Evolutionary conservation across 2,888 invertebrate genomes (phyloP).

Genomic region (Idaea straminata): DNA sequence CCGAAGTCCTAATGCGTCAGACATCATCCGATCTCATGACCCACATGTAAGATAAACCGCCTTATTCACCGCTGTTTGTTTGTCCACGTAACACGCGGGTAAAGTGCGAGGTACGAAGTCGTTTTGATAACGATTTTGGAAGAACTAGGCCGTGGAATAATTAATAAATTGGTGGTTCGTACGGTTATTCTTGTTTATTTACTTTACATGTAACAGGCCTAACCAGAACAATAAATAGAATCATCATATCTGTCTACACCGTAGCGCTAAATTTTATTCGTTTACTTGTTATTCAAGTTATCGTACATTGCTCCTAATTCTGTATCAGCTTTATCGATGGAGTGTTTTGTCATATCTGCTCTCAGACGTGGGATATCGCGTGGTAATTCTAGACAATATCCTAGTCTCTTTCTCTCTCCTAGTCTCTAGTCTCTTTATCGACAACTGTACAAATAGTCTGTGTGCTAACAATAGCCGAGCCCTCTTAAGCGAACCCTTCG

Average conservation of each 20-base stretch:
- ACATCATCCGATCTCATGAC: constrained; percentile 23
- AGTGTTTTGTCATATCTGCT: neutral
- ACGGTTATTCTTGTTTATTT: neutral
- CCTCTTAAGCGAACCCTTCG: neutral
- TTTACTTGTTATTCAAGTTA: neutral
- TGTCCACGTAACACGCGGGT: neutral
- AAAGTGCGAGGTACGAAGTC: neutral
- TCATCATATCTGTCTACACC: neutral
- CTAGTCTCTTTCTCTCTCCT: too few relatives aligned
- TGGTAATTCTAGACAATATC: neutral
- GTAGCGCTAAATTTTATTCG: neutral
- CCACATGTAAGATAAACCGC: constrained; percentile 20
- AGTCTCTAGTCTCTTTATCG: too few relatives aligned
- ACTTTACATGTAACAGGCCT: too few relatives aligned
- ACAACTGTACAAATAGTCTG: too few relatives aligned
- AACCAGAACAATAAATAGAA: too few relatives aligned
- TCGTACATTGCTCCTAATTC: neutral
- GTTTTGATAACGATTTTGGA: neutral
- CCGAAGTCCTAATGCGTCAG: constrained; percentile 23
- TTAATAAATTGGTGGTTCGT: neutral
- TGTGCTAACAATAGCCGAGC: too few relatives aligned
- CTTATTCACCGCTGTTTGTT: constrained; percentile 8
- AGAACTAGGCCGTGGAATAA: neutral
- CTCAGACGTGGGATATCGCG: neutral
- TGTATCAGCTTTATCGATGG: neutral